These are phyloP conservation scores for Nomada ferruginata DNA, from an alignment of 2,888 invertebrate species.

Conservation along the genomic window DNA sequence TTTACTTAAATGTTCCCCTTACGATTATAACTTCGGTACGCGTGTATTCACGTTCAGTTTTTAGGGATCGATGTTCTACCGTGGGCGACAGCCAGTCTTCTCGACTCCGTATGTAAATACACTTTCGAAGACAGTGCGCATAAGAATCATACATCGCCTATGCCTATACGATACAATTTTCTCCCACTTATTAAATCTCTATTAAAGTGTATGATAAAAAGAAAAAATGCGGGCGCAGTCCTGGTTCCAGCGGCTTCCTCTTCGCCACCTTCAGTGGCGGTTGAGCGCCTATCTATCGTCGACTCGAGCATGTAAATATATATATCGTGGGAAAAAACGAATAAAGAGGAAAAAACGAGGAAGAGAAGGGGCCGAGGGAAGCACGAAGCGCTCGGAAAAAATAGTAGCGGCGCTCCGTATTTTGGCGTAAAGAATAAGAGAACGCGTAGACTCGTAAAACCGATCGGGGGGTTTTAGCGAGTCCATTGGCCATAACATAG, in stretches of 20 bases:
- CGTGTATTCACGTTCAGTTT: not conserved
- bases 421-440: conserved; percentile 64
- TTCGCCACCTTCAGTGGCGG: conserved; percentile 19
- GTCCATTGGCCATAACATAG: conserved; percentile 73
- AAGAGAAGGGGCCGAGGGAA: conserved; percentile 46
- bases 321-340: conserved; percentile 52
- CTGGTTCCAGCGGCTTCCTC: conserved; percentile 47
- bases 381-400: conserved; percentile 47
- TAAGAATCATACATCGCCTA: conserved; percentile 69
- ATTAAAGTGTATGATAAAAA: conserved; percentile 62
- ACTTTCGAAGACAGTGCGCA: conserved; percentile 41
- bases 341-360: conserved; percentile 18
- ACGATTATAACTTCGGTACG: not conserved
- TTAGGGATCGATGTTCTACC: conserved; percentile 42
- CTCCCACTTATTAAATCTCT: conserved; percentile 68
- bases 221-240: conserved; percentile 24
- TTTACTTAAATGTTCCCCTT: not conserved
- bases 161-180: conserved; percentile 71
- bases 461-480: conserved; percentile 51
- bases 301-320: conserved; percentile 54
- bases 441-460: conserved; percentile 57
- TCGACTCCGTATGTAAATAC: conserved; percentile 61
- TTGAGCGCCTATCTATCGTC: not conserved
- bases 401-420: conserved; percentile 61
- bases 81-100: conserved; percentile 51